These are phyloP conservation scores for Rhizoglyphus robini DNA, from an alignment of 1,140 invertebrate genomes.

Conservation along the genomic window DNA sequence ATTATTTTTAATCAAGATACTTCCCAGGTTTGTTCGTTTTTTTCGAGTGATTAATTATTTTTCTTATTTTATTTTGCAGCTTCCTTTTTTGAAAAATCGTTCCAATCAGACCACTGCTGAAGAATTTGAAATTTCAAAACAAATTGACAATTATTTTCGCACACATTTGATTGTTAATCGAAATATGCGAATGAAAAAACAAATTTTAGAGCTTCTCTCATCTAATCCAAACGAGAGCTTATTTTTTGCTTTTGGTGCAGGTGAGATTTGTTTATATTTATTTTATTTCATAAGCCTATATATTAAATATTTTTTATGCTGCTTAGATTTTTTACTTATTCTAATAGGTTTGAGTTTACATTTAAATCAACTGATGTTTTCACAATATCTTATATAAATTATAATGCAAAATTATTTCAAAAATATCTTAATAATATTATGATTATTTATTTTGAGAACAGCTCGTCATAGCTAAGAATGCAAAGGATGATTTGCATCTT, in stretches of 20 bases:
- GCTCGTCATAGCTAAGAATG: too few relatives aligned
- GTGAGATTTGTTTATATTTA: slow-evolving; percentile 28
- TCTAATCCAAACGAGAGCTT: slow-evolving; percentile 39
- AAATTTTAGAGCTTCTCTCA: slow-evolving; percentile 36
- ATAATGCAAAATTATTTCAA: too few relatives aligned
- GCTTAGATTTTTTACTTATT: background rate
- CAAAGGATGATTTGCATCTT: too few relatives aligned
- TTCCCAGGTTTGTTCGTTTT: slow-evolving; percentile 31
- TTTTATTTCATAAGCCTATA: slow-evolving; percentile 8
- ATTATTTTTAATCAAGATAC: slow-evolving; percentile 41
- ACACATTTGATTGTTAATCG: slow-evolving; percentile 41
- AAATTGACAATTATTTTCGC: slow-evolving; percentile 42
- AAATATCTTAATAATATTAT: too few relatives aligned
- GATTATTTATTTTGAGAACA: too few relatives aligned
- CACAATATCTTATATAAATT: too few relatives aligned
- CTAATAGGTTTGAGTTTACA: background rate
- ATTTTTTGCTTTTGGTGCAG: slow-evolving; percentile 46
- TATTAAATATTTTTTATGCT: background rate
- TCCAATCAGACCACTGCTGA: slow-evolving; percentile 24
- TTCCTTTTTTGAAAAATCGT: slow-evolving; percentile 26
- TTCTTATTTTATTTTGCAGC: background rate
- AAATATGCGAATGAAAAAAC: slow-evolving; percentile 40
- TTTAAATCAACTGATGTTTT: too few relatives aligned
- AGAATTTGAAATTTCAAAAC: slow-evolving; percentile 32
- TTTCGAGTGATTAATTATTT: slow-evolving; percentile 2